phyloP scores from a whole-genome alignment of 2,888 invertebrate species.

The Archips crataeganus region DNA sequence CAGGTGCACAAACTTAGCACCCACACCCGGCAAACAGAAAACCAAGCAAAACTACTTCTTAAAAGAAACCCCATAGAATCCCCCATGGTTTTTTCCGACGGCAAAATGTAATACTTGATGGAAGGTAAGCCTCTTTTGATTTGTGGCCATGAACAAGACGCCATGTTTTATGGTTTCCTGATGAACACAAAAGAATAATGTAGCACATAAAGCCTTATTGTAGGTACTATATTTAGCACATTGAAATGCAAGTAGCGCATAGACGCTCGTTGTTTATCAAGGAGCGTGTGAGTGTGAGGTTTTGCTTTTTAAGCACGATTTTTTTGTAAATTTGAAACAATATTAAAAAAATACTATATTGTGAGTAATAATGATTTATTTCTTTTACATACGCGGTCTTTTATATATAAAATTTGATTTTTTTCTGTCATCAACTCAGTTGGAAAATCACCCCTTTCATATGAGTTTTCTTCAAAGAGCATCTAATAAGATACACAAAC shows the following conservation, averaged over 20 bases:
- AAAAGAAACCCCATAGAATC: constrained; percentile 41
- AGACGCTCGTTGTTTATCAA: constrained; percentile 15
- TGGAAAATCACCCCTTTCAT: no score
- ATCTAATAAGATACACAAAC: no score
- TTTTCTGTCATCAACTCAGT: no score
- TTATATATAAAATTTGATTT: no score
- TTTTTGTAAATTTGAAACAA: neutral
- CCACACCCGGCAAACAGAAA: neutral
- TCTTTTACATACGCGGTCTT: no score
- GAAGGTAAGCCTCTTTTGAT: constrained; percentile 74
- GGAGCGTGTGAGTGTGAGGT: constrained; percentile 7
- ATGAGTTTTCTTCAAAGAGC: no score
- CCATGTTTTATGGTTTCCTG: constrained; percentile 77
- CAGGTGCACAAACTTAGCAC: constrained; percentile 47
- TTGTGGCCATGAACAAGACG: constrained; percentile 72
- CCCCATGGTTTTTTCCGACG: constrained; percentile 25
- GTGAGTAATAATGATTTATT: no score
- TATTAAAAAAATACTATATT: no score
- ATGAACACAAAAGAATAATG: constrained; percentile 65
- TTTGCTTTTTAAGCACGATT: constrained; percentile 6
- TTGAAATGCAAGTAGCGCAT: constrained; percentile 32
- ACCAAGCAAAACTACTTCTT: constrained; percentile 44
- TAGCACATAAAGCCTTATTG: constrained; percentile 47
- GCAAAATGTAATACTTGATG: constrained; percentile 51
- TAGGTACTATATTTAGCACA: constrained; percentile 36